A percentile compares a stretch with the other conserved stretches of the same genome.
These are phyloP conservation scores for Azemiops feae DNA, from an alignment of 2,113 vertebrate species.

Conservation along the genomic window DNA sequence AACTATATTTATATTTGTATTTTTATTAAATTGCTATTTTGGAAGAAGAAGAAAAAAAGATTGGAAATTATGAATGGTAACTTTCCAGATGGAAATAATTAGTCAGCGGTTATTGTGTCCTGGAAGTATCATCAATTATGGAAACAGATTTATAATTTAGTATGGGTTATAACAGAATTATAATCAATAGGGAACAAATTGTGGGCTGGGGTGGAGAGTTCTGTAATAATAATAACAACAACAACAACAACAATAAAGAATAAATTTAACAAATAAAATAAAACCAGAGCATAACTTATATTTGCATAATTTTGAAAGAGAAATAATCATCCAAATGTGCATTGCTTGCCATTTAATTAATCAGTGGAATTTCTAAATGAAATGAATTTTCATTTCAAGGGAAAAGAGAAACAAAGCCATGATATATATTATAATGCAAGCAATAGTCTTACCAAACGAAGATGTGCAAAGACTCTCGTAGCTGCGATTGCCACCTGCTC, in stretches of 20 bases:
- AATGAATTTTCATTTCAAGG: conserved; percentile 20
- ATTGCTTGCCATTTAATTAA: conserved; percentile 6
- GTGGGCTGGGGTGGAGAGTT: not conserved
- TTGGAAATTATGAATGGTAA: conserved; percentile 13
- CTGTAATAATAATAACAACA: not conserved
- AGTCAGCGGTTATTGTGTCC: not conserved
- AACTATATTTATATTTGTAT: not conserved
- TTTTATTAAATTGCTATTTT: conserved; percentile 16
- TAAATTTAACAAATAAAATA: not conserved
- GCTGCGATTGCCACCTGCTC: too few relatives aligned
- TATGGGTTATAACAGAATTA: conserved; percentile 5
- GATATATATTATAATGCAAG: not conserved
- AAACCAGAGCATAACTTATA: not conserved
- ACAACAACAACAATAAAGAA: not conserved
- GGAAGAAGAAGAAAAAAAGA: not conserved
- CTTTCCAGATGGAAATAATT: conserved; percentile 27
- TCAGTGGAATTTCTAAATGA: not conserved
- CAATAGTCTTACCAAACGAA: not conserved
- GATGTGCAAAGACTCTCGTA: too few relatives aligned
- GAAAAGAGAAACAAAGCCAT: not conserved
- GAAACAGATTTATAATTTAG: conserved; percentile 18
- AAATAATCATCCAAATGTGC: not conserved
- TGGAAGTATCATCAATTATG: conserved; percentile 24
- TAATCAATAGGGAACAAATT: not conserved
- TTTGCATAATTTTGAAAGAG: conserved; percentile 13